A percentile compares a stretch with the other conserved stretches of the same genome.
phyloP scores from a whole-genome alignment of 2,113 vertebrate species.

The Pachycephala philippinensis region DNA sequence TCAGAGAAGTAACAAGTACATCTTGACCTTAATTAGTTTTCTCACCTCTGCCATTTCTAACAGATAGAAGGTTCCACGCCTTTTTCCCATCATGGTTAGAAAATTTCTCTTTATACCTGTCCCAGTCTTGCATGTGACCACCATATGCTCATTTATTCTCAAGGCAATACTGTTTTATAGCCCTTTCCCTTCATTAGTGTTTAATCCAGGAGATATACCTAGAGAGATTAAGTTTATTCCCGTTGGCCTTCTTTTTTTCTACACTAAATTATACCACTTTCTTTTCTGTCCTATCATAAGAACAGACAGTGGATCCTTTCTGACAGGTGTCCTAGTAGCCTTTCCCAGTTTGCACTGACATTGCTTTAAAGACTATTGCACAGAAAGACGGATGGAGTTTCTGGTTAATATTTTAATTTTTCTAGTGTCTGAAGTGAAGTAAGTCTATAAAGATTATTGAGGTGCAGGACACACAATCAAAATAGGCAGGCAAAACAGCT shows the following conservation, averaged over 20 bases:
- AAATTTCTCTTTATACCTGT: not conserved
- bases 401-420: not conserved
- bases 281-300: not conserved
- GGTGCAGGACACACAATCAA: accelerated
- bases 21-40: not conserved
- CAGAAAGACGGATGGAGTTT: not conserved
- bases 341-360: not conserved
- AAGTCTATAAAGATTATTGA: not conserved
- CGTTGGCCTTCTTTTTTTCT: not conserved
- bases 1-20: not conserved
- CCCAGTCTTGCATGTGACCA: not conserved
- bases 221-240: not conserved
- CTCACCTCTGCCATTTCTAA: not conserved
- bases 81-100: not conserved
- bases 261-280: not conserved
- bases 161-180: not conserved
- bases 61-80: not conserved
- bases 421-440: not conserved
- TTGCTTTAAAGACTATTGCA: not conserved
- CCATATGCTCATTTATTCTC: not conserved
- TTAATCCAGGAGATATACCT: not conserved
- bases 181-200: not conserved
- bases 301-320: not conserved
- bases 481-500: not conserved
- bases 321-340: not conserved